phyloP scores from a whole-genome alignment of 1,140 invertebrate genomes.

The Propsilocerus akamusi region DNA sequence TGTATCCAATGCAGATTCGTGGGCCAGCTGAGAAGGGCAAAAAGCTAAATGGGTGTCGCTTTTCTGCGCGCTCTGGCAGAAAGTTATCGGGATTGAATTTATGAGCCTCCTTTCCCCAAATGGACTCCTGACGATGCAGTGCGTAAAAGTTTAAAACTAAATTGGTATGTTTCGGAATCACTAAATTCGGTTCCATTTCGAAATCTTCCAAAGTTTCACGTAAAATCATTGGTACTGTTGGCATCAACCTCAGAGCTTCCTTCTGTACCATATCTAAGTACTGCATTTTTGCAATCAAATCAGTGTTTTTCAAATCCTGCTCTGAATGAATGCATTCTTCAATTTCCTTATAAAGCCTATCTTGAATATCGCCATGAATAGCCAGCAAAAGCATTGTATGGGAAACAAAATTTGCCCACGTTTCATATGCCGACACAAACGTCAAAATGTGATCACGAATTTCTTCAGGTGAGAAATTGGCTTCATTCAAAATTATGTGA shows the following conservation, averaged over 20 bases:
- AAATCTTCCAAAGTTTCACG: too few species aligned
- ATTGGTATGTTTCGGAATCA: too few species aligned
- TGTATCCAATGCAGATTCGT: slow-evolving; percentile 13
- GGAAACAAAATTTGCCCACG: too few species aligned
- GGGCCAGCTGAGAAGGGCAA: slow-evolving; percentile 11
- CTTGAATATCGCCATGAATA: slow-evolving; percentile 10
- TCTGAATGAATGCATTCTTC: slow-evolving; percentile 3
- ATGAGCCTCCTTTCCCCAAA: slow-evolving; percentile 6
- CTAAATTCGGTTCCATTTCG: too few species aligned
- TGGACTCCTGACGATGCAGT: background rate
- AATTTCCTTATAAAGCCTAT: slow-evolving; percentile 9
- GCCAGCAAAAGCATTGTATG: slow-evolving; percentile 10
- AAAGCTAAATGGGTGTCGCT: slow-evolving; percentile 11
- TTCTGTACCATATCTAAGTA: slow-evolving; percentile 10
- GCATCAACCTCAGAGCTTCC: slow-evolving; percentile 10
- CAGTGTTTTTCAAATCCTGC: slow-evolving; percentile 7
- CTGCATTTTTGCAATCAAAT: too few species aligned
- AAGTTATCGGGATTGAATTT: slow-evolving; percentile 11
- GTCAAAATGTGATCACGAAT: too few species aligned
- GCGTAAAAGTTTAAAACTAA: too few species aligned
- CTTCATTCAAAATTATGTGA: too few species aligned
- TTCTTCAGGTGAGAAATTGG: too few species aligned
- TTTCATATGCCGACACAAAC: too few species aligned
- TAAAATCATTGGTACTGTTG: slow-evolving; percentile 9
- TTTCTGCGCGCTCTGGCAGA: slow-evolving; percentile 7